Evolutionary conservation across 2,797 vertebrate species (phyloP).

Genomic region (Pangasius djambal): DNA sequence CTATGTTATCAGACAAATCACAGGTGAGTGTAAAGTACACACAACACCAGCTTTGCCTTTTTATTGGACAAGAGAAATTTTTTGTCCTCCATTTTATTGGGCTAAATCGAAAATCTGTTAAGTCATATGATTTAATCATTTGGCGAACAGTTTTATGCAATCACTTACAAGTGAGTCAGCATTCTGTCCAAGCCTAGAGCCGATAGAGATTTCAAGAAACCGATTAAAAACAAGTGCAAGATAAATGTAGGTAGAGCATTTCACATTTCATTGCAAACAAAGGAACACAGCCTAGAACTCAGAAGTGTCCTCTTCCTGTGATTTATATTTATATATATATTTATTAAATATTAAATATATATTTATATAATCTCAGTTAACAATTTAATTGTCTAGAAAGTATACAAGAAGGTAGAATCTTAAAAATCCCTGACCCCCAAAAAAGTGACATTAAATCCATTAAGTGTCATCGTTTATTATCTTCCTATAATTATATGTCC

Average conservation of each 20-base stretch:
- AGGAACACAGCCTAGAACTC: not conserved
- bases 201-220: not conserved
- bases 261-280: not conserved
- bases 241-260: not conserved
- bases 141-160: not conserved
- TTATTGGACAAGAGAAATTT: not conserved
- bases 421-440: too few species aligned
- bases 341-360: too few species aligned
- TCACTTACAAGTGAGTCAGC: not conserved
- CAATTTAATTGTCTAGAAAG: not conserved
- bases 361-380: not conserved
- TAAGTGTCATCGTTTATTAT: not conserved
- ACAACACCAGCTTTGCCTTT: not conserved
- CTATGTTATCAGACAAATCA: constrained; percentile 74
- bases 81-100: not conserved
- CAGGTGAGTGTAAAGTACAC: not conserved
- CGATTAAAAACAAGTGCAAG: not conserved
- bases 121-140: not conserved
- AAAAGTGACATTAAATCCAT: not conserved
- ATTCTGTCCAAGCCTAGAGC: not conserved
- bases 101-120: not conserved
- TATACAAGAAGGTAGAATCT: not conserved
- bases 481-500: not conserved
- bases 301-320: not conserved
- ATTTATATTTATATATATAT: not conserved